Base-by-base conservation (phyloP, 2,797 vertebrate species). In the Pantherophis vulpinus region DNA sequence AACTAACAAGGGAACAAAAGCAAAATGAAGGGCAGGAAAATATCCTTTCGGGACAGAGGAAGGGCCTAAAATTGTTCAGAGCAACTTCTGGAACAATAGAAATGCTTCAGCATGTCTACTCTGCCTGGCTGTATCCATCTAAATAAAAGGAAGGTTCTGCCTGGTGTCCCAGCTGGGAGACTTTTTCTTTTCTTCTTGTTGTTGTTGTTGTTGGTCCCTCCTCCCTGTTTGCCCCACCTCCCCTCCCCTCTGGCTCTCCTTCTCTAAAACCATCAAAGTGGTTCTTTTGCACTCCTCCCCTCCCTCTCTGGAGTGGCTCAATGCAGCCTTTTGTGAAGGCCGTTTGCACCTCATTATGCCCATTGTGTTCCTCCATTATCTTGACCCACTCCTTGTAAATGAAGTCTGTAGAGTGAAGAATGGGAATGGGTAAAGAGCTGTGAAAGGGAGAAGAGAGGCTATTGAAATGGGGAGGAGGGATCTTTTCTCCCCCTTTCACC, bases 311-410 rank as follows among this genome's bases (percentile, higher is more conserved):
- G 86, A 94, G 0, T 79, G 87, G 92, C 93, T 95, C 91, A 95
- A 92, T n/a, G 51, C 92, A 42, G 95, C 95, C 96, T 97, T 97
- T 98, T 98, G 98, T 98, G 96, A 87, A 9, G n/a, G 95, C 95
- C 56, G 96, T 98, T 98, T 96, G 97, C 97, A 96, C 96, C 96
- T 98, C 96, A 97, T 98, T 98, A 97, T 97, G 95, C 97, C 91
- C 97, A 97, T 98, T 98, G 97, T 97, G 96, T 95, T 93, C 92
- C 79, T 66, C 92, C 94, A 95, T 95, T 95, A 95, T 95, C 29
- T 86, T 27, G 25, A 54, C 25, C 0, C 0, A 0, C 87, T 91
- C 91, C 95, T 93, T 97, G 97, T 97, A 98, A 98, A 98, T 97
- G 97, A 98, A 98, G 95, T 97, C 94, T 92, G 94, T 37, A 92